Percentiles rank a stretch among this genome's conserved stretches.
Conservation (phyloP, 64 coral and sea anemone species). For the Hydrozoanthus tunicans region DNA sequence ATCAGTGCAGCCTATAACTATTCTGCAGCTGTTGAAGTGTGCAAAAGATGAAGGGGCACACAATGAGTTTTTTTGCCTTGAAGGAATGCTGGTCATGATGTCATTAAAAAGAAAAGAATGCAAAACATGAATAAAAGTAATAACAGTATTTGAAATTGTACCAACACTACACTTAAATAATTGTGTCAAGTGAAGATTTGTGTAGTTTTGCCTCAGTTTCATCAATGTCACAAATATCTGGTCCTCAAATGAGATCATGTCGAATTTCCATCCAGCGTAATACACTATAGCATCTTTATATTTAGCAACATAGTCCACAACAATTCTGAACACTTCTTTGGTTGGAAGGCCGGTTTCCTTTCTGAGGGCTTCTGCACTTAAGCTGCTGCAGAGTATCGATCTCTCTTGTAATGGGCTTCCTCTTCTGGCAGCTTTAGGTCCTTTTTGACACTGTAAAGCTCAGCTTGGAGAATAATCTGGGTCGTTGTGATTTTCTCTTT, state of each 20-base stretch:
- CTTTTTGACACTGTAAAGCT: neutral
- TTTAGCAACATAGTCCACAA: neutral
- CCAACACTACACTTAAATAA: neutral
- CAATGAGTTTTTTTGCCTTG: no score
- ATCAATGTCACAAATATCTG: neutral
- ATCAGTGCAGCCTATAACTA: no score
- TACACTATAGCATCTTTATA: neutral
- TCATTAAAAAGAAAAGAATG: no score
- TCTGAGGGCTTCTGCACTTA: neutral
- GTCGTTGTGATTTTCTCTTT: no score
- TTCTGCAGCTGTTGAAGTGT: no score
- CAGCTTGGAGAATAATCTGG: neutral
- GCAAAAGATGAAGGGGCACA: no score
- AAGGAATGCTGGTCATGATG: no score
- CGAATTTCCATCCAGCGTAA: neutral
- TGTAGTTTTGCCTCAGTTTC: neutral
- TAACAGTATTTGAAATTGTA: neutral
- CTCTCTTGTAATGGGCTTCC: neutral
- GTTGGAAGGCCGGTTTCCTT: neutral
- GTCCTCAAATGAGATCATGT: neutral
- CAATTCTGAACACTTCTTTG: neutral
- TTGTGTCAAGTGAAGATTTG: neutral
- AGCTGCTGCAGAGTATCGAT: neutral
- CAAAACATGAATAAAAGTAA: no score
- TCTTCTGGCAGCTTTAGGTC: neutral